These are phyloP conservation scores for Melanotaenia pygmaea DNA, from an alignment of 2,797 vertebrate species.

Conservation along the genomic window DNA sequence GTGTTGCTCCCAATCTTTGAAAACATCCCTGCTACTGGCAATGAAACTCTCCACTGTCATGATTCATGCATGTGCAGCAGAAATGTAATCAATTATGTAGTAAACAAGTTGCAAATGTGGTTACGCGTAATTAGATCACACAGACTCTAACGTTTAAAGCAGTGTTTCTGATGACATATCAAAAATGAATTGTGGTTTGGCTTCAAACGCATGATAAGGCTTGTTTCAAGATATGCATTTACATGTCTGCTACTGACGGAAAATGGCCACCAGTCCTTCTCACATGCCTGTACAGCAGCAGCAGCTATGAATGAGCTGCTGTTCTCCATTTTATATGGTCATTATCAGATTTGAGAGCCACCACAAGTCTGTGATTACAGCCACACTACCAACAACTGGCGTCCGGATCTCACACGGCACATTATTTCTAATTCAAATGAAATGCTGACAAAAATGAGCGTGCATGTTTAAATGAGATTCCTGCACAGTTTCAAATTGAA, in stretches of 20 bases:
- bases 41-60: slow-evolving; percentile 10
- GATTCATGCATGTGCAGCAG: slow-evolving; percentile 1
- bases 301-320: slow-evolving; percentile 55
- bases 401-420: slow-evolving; percentile 63
- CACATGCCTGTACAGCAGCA: slow-evolving; percentile 35
- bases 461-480: slow-evolving; percentile 45
- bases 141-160: slow-evolving; percentile 45
- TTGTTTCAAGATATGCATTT: slow-evolving; percentile 62
- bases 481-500: slow-evolving; percentile 54
- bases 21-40: slow-evolving; percentile 35
- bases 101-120: slow-evolving; percentile 56
- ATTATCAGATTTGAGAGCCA: slow-evolving; percentile 78
- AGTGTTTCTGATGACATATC: slow-evolving; percentile 50
- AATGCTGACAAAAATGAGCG: slow-evolving; percentile 63
- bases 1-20: slow-evolving; percentile 22
- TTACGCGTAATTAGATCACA: slow-evolving; percentile 57
- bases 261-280: slow-evolving; percentile 66
- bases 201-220: slow-evolving; percentile 55
- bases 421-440: slow-evolving; percentile 78
- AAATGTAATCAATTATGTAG: slow-evolving; percentile 37
- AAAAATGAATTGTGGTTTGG: slow-evolving; percentile 44
- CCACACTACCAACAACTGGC: slow-evolving; percentile 69
- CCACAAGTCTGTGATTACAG: slow-evolving; percentile 78
- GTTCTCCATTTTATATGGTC: slow-evolving; percentile 69
- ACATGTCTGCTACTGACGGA: slow-evolving; percentile 44